Evolutionary conservation across 2,888 invertebrate species (phyloP).

Genomic region (Bruchidius siliquastri): DNA sequence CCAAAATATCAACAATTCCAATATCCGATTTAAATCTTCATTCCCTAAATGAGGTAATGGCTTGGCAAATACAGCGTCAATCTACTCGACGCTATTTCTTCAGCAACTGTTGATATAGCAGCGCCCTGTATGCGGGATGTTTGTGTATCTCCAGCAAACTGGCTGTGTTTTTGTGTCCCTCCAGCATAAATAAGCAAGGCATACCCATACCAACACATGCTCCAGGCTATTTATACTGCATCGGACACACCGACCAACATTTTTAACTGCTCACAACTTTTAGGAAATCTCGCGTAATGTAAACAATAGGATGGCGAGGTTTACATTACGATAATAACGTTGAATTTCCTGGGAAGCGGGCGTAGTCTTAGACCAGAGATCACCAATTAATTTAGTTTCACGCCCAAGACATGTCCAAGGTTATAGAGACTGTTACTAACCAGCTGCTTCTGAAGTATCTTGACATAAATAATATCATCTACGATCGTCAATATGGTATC

Average conservation of each 20-base stretch:
- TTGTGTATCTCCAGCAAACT: not conserved
- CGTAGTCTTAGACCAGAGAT: not conserved
- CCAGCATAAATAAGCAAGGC: not conserved
- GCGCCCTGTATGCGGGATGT: not conserved
- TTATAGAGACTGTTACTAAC: too few relatives aligned
- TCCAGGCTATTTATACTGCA: not conserved
- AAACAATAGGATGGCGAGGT: not conserved
- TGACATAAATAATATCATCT: too few relatives aligned
- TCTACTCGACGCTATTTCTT: too few relatives aligned
- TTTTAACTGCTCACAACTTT: not conserved
- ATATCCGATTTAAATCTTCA: too few relatives aligned
- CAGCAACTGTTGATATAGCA: not conserved
- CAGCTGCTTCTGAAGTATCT: too few relatives aligned
- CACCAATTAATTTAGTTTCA: too few relatives aligned
- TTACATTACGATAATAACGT: not conserved
- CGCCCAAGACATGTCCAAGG: too few relatives aligned
- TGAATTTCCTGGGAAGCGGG: not conserved
- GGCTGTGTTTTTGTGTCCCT: not conserved
- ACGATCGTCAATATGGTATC: too few relatives aligned
- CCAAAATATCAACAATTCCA: too few relatives aligned
- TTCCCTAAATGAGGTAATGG: too few relatives aligned
- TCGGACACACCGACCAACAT: not conserved
- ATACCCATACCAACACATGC: not conserved
- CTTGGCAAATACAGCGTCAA: too few relatives aligned
- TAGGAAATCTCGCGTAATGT: not conserved